These are phyloP conservation scores for Tubulanus polymorphus DNA, from an alignment of 2,888 invertebrate genomes.

Conservation along the genomic window DNA sequence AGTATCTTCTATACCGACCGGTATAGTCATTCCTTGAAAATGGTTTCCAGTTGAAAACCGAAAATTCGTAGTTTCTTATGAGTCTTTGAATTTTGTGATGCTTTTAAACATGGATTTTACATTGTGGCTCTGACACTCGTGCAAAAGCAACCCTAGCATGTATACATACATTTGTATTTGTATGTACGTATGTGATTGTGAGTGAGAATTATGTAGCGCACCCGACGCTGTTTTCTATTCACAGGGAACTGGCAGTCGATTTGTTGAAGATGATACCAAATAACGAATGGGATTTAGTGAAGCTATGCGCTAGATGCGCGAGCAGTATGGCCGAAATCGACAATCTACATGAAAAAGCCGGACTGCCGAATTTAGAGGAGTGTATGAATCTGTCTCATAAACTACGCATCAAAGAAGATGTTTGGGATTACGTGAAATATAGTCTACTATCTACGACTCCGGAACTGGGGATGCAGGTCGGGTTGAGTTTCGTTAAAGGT, in stretches of 20 bases:
- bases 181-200: neutral
- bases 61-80: too few relatives aligned
- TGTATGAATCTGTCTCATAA: conserved; percentile 40
- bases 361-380: conserved; percentile 39
- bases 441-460: conserved; percentile 44
- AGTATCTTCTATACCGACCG: too few relatives aligned
- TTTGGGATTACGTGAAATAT: conserved; percentile 35
- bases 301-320: conserved; percentile 46
- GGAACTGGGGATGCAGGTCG: conserved; percentile 41
- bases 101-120: too few relatives aligned
- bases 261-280: conserved; percentile 37
- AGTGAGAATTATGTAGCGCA: too few relatives aligned
- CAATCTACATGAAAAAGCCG: conserved; percentile 44
- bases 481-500: conserved; percentile 45
- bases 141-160: too few relatives aligned
- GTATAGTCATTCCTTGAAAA: too few relatives aligned
- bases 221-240: too few relatives aligned
- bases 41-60: too few relatives aligned
- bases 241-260: conserved; percentile 49
- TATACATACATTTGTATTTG: neutral
- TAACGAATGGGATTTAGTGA: conserved; percentile 31
- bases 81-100: too few relatives aligned
- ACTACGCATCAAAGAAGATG: conserved; percentile 21
- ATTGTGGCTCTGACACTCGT: too few relatives aligned
- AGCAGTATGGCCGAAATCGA: conserved; percentile 43